Percentiles rank a stretch among this genome's conserved stretches.
Evolutionary conservation across 2,888 invertebrate genomes (phyloP).

Genomic region (Eristalis arbustorum): DNA sequence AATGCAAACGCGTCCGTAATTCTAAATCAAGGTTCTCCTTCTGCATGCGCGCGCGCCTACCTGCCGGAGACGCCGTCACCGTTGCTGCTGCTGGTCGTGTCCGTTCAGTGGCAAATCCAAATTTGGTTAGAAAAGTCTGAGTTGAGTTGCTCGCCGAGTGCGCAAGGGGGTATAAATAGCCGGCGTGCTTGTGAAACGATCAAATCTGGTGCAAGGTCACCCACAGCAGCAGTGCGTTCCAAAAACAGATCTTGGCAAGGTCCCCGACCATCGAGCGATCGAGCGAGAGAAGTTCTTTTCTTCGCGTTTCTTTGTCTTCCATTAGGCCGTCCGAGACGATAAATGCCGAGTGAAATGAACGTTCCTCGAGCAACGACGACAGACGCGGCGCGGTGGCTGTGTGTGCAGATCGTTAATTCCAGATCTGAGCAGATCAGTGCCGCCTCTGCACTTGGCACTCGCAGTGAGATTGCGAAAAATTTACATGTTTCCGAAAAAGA

Average conservation of each 20-base stretch:
- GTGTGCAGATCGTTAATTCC: constrained; percentile 42
- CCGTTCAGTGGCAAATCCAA: constrained; percentile 13
- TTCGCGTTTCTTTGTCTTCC: constrained; percentile 11
- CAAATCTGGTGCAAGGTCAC: constrained; percentile 59
- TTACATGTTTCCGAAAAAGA: constrained; percentile 58
- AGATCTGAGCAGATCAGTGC: constrained; percentile 47
- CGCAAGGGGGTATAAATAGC: constrained; percentile 41
- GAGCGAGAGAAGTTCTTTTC: constrained; percentile 1
- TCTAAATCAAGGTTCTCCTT: constrained; percentile 44
- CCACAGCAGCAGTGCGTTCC: constrained; percentile 42
- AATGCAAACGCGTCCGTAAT: constrained; percentile 30
- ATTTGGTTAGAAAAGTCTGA: constrained; percentile 38
- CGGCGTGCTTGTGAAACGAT: constrained; percentile 17
- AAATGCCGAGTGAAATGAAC: background rate
- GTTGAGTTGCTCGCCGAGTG: background rate
- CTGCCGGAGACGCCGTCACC: background rate
- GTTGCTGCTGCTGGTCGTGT: background rate
- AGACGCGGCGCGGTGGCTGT: background rate
- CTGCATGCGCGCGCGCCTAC: constrained; percentile 3
- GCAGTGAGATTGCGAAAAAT: constrained; percentile 66
- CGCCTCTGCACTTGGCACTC: constrained; percentile 70
- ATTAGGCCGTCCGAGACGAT: constrained; percentile 23
- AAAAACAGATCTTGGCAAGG: constrained; percentile 52
- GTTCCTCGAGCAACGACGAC: background rate
- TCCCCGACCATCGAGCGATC: background rate